Evolutionary conservation across 53 echinoderm and acorn worm genomes (phyloP).

Genomic region (Holothuria leucospilota): DNA sequence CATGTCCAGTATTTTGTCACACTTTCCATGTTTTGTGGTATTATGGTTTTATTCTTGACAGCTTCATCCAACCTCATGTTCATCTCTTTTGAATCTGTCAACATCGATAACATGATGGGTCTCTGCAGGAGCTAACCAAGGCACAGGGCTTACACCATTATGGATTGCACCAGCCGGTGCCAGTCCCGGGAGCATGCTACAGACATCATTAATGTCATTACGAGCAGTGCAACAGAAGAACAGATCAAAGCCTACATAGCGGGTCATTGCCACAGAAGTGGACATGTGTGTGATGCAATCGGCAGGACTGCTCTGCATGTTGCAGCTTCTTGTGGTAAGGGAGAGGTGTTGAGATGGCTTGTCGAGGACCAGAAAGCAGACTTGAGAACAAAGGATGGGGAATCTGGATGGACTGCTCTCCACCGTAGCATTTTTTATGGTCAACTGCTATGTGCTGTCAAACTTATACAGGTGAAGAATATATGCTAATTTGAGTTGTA

Average conservation of each 20-base stretch:
- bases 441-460: conserved; percentile 81
- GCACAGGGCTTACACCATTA: not conserved
- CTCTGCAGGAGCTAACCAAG: not conserved
- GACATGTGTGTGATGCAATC: conserved; percentile 73
- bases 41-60: no score
- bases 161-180: conserved; percentile 77
- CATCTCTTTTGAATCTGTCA: not conserved
- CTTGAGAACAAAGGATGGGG: conserved; percentile 66
- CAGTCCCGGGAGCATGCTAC: conserved; percentile 75
- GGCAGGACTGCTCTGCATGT: conserved; percentile 88
- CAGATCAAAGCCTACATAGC: conserved; percentile 77
- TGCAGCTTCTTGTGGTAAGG: conserved; percentile 86
- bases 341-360: conserved; percentile 87
- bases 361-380: conserved; percentile 72
- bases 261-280: conserved; percentile 68
- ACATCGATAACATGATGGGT: not conserved
- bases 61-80: no score
- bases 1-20: no score
- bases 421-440: conserved; percentile 94
- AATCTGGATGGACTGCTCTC: conserved; percentile 96
- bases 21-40: no score
- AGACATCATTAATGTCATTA: conserved; percentile 66
- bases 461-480: conserved; percentile 85
- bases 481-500: no score
- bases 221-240: conserved; percentile 69